Evolutionary conservation across 2,888 invertebrate species (phyloP), one percentile per base, ranked within the genome.

Genomic region (Corythucha ciliata): DNA sequence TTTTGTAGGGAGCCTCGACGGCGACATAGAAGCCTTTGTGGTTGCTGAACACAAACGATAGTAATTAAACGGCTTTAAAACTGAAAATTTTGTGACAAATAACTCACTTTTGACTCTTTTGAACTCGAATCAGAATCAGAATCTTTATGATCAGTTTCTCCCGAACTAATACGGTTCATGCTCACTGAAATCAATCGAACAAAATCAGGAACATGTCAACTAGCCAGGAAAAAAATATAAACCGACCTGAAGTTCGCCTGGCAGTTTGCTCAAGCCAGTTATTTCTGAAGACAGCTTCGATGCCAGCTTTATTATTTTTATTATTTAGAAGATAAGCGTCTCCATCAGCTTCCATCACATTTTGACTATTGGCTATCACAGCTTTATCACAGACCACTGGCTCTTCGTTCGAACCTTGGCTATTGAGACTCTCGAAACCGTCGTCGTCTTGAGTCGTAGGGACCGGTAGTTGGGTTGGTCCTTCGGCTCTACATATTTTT

Each of bases 391-490:
- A 18, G 25, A 71, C 73, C 59, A 74, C 72, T 36, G 75, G 75
- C 62, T 81, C 82, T 48, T 77, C 77, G 62, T 80, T 78, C 0
- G 85, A 85, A 58, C 81, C 82, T 65, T 85, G 85, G 8, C 85
- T 85, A 62, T 84, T 86, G 7, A 88, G 73, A 66, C 87, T 87
- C 70, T 88, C 88, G 63, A 88, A 87, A 12, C 87, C 88, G 64
- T 88, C 87, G 64, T 88, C 88, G 57, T 64, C 85, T 73, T 67
- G 68, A 56, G 69, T 37, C 16, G 29, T 7, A 7, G 10, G 10
- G 14, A 10, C 16, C 12, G n/a, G n/a, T 10, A 29, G n/a, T 10
- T 10, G n/a, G 8, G 10, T 10, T n/a, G n/a, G 8, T 29, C 12
- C 12, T 10, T 29, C 29, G 10, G n/a, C 12, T n/a, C 8, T 29